Base-by-base conservation (phyloP, 2,797 vertebrate species). In the Natrix natrix region DNA sequence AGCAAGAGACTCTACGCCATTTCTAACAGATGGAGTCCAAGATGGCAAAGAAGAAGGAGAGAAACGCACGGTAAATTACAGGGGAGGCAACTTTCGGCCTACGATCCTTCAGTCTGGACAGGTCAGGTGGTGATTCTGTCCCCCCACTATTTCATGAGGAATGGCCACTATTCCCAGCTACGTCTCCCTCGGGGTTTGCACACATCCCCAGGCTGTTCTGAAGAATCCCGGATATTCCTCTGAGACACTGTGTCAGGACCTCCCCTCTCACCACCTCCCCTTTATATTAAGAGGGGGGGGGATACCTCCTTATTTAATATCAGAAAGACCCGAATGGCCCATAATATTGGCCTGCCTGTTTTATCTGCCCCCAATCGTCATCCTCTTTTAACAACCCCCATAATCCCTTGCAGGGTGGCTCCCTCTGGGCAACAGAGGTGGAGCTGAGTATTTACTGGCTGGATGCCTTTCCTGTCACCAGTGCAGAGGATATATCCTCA, bases 171-270 rank as follows among this genome's bases (percentile, higher is more conserved):
- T n/a, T 17, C 17, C 10, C 43, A 43, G 13, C 55, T n/a, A 26
- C 4, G 16, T 17, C 59, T 14, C 48, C 14, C 48, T 61, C 22
- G 4, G 8, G 43, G 11, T 48, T 90, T 90, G 43, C 43, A 52
- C 43, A 43, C 48, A 5, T 4, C 14, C 43, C 22, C 12, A 26
- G 43, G 78, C 54, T 20, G 7, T 5, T 78, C 32, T 78, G n/a
- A 10, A 61, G 60, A 12, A 10, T 61, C 60, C 60, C 1, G 32
- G 7, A 8, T 5, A 26, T 88, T 78, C 52, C n/a, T 56, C 8
- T 28, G 52, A 20, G 37, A 11, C 8, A 10, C 10, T 28, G 7
- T 0, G 8, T 1, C 43, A 32, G 16, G 86, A 1, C 0, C n/a
- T 0, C 13, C 60, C 0, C 60, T 0, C 14, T 60, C 28, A 8